phyloP scores from a whole-genome alignment of 2,888 invertebrate genomes.

The Cephalotes varians region DNA sequence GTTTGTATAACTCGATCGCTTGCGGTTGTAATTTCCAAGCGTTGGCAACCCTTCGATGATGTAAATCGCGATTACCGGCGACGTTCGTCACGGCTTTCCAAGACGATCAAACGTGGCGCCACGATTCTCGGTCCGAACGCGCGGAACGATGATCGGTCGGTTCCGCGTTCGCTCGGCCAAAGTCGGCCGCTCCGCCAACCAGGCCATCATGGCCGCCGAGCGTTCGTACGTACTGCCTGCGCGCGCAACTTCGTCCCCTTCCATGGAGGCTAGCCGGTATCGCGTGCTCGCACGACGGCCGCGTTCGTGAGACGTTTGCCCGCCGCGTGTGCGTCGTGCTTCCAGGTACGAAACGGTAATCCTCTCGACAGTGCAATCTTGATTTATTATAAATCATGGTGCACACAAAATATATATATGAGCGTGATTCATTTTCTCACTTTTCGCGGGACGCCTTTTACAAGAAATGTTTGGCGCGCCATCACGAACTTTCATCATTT shows the following conservation, averaged over 20 bases:
- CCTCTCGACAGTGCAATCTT: background rate
- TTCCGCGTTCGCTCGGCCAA: conserved; percentile 49
- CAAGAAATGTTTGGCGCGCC: background rate
- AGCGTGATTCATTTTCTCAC: background rate
- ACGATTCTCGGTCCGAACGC: conserved; percentile 45
- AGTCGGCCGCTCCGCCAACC: conserved; percentile 58
- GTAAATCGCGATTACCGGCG: background rate
- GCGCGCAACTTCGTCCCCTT: conserved; percentile 57
- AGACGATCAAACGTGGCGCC: conserved; percentile 65
- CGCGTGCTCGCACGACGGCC: conserved; percentile 20
- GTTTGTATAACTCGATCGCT: background rate
- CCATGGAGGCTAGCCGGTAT: conserved; percentile 19
- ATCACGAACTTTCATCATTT: background rate
- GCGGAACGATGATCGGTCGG: conserved; percentile 52
- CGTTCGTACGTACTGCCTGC: conserved; percentile 50
- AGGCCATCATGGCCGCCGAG: conserved; percentile 58
- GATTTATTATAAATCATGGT: background rate
- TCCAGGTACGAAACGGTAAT: background rate
- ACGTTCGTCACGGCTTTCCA: background rate
- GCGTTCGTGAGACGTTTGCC: conserved; percentile 40
- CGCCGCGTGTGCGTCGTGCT: conserved; percentile 32
- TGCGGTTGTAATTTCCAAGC: background rate
- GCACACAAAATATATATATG: background rate
- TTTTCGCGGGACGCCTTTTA: background rate
- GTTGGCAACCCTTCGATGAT: background rate